Evolutionary conservation across 2,888 invertebrate genomes (phyloP).

Genomic region (Melolontha melolontha): DNA sequence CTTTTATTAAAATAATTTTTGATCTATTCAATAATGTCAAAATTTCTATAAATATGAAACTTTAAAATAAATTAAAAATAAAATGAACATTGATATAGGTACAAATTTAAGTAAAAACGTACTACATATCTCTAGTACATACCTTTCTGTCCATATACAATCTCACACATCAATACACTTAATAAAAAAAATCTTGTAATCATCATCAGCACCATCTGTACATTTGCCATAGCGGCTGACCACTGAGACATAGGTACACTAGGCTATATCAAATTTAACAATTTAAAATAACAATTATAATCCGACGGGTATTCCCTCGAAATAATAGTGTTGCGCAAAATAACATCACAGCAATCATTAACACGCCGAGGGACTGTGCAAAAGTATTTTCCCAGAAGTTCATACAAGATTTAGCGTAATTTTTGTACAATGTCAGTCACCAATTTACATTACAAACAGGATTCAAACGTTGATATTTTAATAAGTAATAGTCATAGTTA

Average conservation of each 20-base stretch:
- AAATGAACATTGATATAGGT: no score
- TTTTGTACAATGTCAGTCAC: no score
- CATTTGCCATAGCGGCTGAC: conserved; percentile 8
- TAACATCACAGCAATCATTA: conserved; percentile 7
- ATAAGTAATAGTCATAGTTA: no score
- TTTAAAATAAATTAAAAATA: neutral
- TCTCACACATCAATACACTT: conserved; percentile 1
- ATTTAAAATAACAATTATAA: conserved; percentile 18
- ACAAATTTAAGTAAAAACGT: neutral
- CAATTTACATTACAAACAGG: no score
- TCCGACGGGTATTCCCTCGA: conserved; percentile 13
- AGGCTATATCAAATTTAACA: conserved; percentile 7
- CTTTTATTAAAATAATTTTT: no score
- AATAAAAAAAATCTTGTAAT: conserved; percentile 3
- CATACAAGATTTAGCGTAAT: no score
- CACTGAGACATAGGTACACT: conserved; percentile 1
- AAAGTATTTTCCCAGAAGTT: conserved; percentile 14
- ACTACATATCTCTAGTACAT: neutral
- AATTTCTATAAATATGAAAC: no score
- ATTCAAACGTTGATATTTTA: no score
- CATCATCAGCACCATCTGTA: conserved; percentile 16
- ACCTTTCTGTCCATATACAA: conserved; percentile 15
- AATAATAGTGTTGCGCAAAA: conserved; percentile 11
- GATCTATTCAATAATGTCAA: no score
- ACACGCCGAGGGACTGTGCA: no score